phyloP scores from a whole-genome alignment of 2,113 vertebrate genomes.

The Rafetus swinhoei region DNA sequence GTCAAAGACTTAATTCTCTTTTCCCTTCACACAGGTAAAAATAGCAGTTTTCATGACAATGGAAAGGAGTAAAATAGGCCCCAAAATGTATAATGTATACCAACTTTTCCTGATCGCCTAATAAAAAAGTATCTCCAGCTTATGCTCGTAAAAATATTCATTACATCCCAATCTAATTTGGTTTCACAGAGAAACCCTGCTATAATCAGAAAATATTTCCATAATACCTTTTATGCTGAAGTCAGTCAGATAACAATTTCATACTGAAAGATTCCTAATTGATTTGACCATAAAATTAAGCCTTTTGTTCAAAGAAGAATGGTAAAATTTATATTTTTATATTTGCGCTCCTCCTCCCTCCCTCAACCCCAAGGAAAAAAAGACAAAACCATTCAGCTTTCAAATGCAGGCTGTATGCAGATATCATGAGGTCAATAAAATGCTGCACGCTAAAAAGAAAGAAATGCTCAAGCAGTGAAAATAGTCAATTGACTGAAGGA shows the following conservation, averaged over 20 bases:
- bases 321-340: background rate
- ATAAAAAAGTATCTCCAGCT: background rate
- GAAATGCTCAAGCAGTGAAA: background rate
- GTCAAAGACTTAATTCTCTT: background rate
- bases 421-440: background rate
- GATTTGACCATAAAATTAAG: constrained; percentile 55
- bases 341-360: background rate
- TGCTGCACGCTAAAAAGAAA: background rate
- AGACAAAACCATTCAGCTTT: constrained; percentile 28
- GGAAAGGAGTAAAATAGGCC: background rate
- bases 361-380: background rate
- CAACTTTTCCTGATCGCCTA: background rate
- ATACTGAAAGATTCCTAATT: constrained; percentile 41
- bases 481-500: background rate
- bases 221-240: constrained; percentile 26
- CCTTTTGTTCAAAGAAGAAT: constrained; percentile 35
- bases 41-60: background rate
- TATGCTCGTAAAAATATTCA: constrained; percentile 35
- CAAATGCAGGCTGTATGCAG: background rate
- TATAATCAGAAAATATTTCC: constrained; percentile 30
- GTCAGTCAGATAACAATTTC: constrained; percentile 28
- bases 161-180: constrained; percentile 36
- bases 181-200: background rate
- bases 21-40: background rate
- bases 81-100: fast-evolving